Conservation (phyloP, 2,797 vertebrate genomes). For the Aphelocoma californica region DNA sequence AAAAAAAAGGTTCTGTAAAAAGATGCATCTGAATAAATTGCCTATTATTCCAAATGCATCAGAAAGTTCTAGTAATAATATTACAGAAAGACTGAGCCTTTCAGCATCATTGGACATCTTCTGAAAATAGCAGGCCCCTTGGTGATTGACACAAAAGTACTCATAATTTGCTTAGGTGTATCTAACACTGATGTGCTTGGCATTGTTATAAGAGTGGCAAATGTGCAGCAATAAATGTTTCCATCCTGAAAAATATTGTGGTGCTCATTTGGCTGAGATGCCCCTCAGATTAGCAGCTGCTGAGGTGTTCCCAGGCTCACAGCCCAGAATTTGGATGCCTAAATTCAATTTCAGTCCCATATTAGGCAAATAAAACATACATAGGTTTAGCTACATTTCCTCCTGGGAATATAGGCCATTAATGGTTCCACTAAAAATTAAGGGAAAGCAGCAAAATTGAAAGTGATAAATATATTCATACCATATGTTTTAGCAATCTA, state of each 20-base stretch:
- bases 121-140: background rate
- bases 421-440: constrained; percentile 26
- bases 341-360: background rate
- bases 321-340: background rate
- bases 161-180: background rate
- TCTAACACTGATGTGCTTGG: background rate
- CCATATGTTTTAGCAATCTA: constrained; percentile 63
- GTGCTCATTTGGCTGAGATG: background rate
- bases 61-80: background rate
- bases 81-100: background rate
- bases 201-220: background rate
- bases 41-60: background rate
- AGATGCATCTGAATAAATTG: background rate
- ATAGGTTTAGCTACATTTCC: background rate
- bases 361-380: background rate
- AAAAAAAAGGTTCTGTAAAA: background rate
- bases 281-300: background rate
- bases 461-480: constrained; percentile 57
- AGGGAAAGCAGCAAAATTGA: constrained; percentile 8
- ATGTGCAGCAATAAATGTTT: background rate
- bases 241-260: background rate
- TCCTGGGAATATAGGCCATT: constrained; percentile 1
- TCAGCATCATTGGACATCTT: background rate
- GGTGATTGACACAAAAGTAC: background rate
- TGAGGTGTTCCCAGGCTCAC: background rate